Evolutionary conservation across 2,113 vertebrate genomes (phyloP).

Genomic region (Edolisoma coerulescens): DNA sequence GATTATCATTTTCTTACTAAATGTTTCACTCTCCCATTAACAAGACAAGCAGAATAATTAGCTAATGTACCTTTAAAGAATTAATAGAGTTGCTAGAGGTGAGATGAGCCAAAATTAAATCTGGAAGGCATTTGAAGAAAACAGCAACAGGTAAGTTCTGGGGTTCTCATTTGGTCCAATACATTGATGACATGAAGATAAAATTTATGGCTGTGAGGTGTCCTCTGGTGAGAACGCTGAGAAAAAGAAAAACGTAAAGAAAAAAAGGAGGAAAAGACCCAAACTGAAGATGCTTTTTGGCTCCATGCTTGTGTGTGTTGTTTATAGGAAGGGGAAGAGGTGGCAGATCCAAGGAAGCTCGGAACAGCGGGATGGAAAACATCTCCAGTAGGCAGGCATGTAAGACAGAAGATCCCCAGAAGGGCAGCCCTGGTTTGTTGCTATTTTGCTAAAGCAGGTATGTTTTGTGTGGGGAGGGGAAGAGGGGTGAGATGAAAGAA

Average conservation of each 20-base stretch:
- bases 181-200: neutral
- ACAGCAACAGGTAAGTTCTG: neutral
- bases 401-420: neutral
- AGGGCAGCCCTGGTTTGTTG: neutral
- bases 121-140: neutral
- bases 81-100: neutral
- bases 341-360: neutral
- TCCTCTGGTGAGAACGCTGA: neutral
- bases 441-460: neutral
- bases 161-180: neutral
- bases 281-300: neutral
- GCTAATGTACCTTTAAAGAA: neutral
- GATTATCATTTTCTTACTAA: neutral
- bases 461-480: neutral
- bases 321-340: neutral
- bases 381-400: neutral
- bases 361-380: fast-evolving
- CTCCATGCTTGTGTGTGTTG: fast-evolving
- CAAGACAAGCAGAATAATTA: neutral
- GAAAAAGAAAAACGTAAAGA: neutral
- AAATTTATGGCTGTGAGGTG: neutral
- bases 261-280: neutral
- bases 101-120: neutral
- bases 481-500: neutral
- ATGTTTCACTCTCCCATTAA: neutral